These are phyloP conservation scores for Drosophila nikananu DNA, from an alignment of 1,140 invertebrate genomes.

Conservation along the genomic window DNA sequence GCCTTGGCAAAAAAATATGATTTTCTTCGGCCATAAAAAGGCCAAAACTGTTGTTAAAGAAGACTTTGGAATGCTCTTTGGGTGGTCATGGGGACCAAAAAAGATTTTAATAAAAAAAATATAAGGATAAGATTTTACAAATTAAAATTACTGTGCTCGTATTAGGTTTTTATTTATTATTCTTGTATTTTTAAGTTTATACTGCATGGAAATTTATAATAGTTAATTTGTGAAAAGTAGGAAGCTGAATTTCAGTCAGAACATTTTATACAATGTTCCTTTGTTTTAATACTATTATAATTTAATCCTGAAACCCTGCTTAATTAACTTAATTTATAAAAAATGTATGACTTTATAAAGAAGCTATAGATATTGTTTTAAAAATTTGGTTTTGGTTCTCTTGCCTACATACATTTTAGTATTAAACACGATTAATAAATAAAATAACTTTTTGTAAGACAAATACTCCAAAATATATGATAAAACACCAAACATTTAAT, in stretches of 20 bases:
- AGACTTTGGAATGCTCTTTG: slow-evolving; percentile 32
- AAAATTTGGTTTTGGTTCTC: no score
- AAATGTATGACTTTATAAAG: not conserved
- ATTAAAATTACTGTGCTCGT: not conserved
- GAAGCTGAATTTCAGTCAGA: not conserved
- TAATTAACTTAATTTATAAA: not conserved
- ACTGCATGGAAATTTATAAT: no score
- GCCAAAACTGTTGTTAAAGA: not conserved
- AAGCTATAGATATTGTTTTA: no score
- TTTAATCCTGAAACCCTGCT: not conserved
- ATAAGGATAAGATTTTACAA: no score
- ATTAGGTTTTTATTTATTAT: not conserved
- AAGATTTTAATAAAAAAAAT: not conserved
- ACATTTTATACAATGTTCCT: not conserved
- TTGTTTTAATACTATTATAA: not conserved
- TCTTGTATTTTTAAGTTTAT: not conserved
- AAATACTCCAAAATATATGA: not conserved
- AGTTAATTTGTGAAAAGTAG: not conserved
- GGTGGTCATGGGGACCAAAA: not conserved
- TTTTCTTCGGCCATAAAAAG: slow-evolving; percentile 1
- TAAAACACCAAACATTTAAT: not conserved
- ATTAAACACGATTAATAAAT: no score
- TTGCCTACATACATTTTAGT: no score
- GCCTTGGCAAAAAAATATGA: slow-evolving; percentile 54
- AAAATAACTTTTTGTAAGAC: not conserved